Conservation (phyloP, 1,140 invertebrate species). For the Lycorma delicatula region DNA sequence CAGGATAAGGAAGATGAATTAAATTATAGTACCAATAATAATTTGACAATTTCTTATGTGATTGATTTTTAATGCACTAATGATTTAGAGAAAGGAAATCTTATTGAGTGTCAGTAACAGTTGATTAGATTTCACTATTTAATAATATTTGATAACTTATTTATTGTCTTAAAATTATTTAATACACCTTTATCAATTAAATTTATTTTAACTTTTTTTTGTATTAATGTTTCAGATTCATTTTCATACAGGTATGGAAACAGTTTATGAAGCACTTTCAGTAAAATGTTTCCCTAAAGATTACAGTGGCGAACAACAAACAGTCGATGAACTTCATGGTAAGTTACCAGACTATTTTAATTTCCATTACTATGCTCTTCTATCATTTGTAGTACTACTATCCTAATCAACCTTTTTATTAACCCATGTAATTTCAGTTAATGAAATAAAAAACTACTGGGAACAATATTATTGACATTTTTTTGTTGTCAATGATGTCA, state of each 20-base stretch:
- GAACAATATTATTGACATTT: too few relatives aligned
- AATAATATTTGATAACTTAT: not conserved
- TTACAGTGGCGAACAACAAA: slow-evolving; percentile 34
- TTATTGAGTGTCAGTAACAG: not conserved
- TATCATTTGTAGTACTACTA: not conserved
- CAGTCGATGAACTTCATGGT: slow-evolving; percentile 20
- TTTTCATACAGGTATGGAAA: slow-evolving; percentile 48
- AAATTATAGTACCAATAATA: not conserved
- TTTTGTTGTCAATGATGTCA: too few relatives aligned
- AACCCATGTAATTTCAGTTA: not conserved
- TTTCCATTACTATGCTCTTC: not conserved
- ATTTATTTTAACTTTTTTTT: not conserved
- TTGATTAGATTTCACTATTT: not conserved
- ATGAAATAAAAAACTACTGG: not conserved
- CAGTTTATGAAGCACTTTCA: slow-evolving; percentile 49
- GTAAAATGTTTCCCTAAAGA: slow-evolving; percentile 49
- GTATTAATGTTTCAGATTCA: slow-evolving; percentile 42
- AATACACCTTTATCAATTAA: not conserved
- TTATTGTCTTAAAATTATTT: not conserved
- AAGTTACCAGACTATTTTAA: slow-evolving; percentile 4
- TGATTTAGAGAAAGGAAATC: not conserved
- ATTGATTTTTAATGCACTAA: slow-evolving; percentile 1
- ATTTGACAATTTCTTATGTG: not conserved
- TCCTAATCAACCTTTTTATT: not conserved
- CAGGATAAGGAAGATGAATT: not conserved